Percentiles rank a stretch among this genome's conserved stretches.
These are phyloP conservation scores for Liodrosophila aerea DNA, from an alignment of 2,888 invertebrate genomes.

Conservation along the genomic window DNA sequence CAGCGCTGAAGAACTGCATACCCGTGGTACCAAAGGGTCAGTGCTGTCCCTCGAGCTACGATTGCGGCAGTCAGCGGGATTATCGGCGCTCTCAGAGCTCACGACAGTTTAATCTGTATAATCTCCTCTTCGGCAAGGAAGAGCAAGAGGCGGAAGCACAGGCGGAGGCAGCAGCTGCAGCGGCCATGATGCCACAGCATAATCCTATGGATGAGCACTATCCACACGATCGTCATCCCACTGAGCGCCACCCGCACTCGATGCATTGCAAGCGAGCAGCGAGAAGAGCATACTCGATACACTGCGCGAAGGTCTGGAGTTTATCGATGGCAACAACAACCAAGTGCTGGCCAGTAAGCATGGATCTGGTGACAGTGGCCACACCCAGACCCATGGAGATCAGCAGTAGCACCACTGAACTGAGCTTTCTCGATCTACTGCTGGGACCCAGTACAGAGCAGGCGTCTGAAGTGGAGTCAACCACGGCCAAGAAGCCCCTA, in stretches of 20 bases:
- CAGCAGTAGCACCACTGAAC: conserved; percentile 44
- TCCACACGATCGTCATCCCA: conserved; percentile 76
- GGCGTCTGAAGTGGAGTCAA: conserved; percentile 39
- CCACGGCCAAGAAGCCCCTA: conserved; percentile 54
- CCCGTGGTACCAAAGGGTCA: conserved; percentile 90
- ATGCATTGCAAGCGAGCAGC: conserved; percentile 52
- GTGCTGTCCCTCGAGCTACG: conserved; percentile 93
- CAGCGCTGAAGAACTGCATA: conserved; percentile 88
- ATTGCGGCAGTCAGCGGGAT: conserved; percentile 86
- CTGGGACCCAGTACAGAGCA: conserved; percentile 69
- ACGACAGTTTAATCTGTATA: conserved; percentile 80
- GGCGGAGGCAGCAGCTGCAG: conserved; percentile 27
- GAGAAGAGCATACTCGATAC: conserved; percentile 81
- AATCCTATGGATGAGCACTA: conserved; percentile 68
- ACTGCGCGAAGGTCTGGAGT: conserved; percentile 80
- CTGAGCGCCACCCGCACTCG: conserved; percentile 23
- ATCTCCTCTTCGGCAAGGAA: conserved; percentile 80
- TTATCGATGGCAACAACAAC: conserved; percentile 80
- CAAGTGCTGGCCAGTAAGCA: conserved; percentile 72
- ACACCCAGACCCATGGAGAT: neutral
- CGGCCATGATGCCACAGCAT: conserved; percentile 27
- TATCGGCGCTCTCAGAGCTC: conserved; percentile 76
- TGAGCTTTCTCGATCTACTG: conserved; percentile 77
- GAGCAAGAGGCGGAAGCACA: conserved; percentile 46
- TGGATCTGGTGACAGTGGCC: conserved; percentile 49